Evolutionary conservation across 2,113 vertebrate species (phyloP), one percentile per base, ranked within the genome.

Genomic region (Mus musculus): DNA sequence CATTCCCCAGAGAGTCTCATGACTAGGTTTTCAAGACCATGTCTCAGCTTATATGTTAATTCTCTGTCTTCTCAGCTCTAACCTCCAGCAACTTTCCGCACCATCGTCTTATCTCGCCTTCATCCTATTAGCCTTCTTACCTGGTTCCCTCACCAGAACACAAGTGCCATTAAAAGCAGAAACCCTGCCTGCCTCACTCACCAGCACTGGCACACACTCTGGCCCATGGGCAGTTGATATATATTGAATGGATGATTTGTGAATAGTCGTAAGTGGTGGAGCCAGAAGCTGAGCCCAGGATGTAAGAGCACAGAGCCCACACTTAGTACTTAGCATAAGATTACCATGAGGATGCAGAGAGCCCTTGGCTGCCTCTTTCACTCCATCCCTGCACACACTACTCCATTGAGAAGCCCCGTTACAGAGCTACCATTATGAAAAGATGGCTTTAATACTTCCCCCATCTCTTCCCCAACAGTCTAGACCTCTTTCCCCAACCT

Each of bases 191-290:
- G 75, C 75, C 8, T 80, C n/a, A 26, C 69, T 73, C 22, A 24
- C n/a, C 30, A 71, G 61, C 10, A 33, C 28, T 36, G 59, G 73
- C 26, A 52, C 52, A 88, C 75, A 52, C 3, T 4, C 33, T 9
- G 2, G 75, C 52, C 3, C 42, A 0, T 19, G 61, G 13, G 1
- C 61, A 61, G 0, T 30, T 65, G 16, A 0, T 72, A 49, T 59
- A 63, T 59, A n/a, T 59, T 61, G 17, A 72, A 65, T 17, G 59
- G 85, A 39, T 77, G 22, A 65, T n/a, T 65, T 76, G 46, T 54
- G 72, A 92, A 52, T 52, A 72, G 13, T 13, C 22, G 30, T 24
- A 26, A 80, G 30, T 42, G 30, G 12, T 24, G 10, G 52, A 71
- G 49, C 17, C 42, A 80, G 89, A 75, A 42, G 73, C 4, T 69